phyloP scores from a whole-genome alignment of 2,888 invertebrate species.

The Synergus itoensis region DNA sequence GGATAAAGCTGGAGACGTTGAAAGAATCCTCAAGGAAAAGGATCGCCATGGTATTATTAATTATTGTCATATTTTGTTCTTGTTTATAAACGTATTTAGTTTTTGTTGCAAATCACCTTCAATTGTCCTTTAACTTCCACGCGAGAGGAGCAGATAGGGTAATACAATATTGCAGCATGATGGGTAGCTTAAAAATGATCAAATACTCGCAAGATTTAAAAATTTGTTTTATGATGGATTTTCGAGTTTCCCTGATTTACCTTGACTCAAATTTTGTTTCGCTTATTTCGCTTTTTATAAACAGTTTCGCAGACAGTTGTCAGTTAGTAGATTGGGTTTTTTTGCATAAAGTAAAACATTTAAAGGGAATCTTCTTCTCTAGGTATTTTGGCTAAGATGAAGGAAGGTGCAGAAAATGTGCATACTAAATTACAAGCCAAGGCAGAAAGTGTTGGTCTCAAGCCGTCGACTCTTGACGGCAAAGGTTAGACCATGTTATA shows the following conservation, averaged over 20 bases:
- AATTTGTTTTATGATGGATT: neutral
- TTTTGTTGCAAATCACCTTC: neutral
- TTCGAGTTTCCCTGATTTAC: neutral
- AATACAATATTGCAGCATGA: neutral
- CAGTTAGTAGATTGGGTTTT: neutral
- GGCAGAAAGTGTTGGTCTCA: slow-evolving; percentile 87
- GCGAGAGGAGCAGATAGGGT: neutral
- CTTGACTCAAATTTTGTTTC: neutral
- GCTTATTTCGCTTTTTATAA: neutral
- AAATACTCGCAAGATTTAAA: neutral
- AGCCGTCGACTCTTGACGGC: slow-evolving; percentile 77
- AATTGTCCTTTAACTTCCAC: neutral
- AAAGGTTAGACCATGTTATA: slow-evolving; percentile 73
- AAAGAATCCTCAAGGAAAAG: slow-evolving; percentile 94
- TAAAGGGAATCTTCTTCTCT: slow-evolving; percentile 66
- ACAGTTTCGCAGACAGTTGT: neutral
- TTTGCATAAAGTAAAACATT: neutral
- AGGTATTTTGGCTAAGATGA: slow-evolving; percentile 96
- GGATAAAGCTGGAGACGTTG: slow-evolving; percentile 96
- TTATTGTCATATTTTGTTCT: neutral
- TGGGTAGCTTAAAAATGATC: neutral
- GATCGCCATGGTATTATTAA: slow-evolving; percentile 88
- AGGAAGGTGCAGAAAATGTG: slow-evolving; percentile 96
- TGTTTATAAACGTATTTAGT: neutral
- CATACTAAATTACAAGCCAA: slow-evolving; percentile 96